Evolutionary conservation across 2,113 vertebrate genomes (phyloP), one percentile per base, ranked within the genome.

Genomic region (Leptobrachium leishanense): DNA sequence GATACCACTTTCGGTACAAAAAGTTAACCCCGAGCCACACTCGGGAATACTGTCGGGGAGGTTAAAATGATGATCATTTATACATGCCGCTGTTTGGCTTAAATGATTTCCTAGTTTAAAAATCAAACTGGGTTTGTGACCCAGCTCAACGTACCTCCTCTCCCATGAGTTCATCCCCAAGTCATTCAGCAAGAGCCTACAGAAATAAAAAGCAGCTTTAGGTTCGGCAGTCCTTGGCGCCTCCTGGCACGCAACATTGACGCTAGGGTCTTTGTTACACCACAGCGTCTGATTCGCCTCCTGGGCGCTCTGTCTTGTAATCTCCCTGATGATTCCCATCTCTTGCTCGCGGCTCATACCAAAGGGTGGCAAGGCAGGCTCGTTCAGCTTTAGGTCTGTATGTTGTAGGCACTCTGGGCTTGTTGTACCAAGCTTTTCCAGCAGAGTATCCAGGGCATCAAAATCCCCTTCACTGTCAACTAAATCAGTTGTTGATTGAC

Each of bases 161-260:
- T 99, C 97, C 97, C 97, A 98, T 70, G 97, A 98, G 87, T 98
- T 98, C 97, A 99, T 98, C 73, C 98, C 98, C 81, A 99, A 89
- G 86, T 96, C 95, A 39, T 97, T 91, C 0, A 99, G 93, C 79
- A 99, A 84, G 68, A 98, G 89, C 7, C 96, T 92, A 82, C 97
- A 99, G 89, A 98, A 97, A 84, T 98, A 96, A 84, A 98, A 99
- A n/a, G 95, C 93, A 3, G 95, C 95, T 40, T 91, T 95, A 1
- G 95, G 95, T 57, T 96, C 90, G n/a, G 91, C 88, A 1, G 95
- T 92, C 0, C 71, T 80, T 0, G 96, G 96, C 53, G 93, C 89
- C 59, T 86, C 88, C 84, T 97, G 95, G 68, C 55, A 74, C 74
- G 90, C 84, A 2, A 94, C 88, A 20, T 81, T 88, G 85, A 91